These are phyloP conservation scores for Alcis repandata DNA, from an alignment of 2,888 invertebrate species.

Conservation along the genomic window DNA sequence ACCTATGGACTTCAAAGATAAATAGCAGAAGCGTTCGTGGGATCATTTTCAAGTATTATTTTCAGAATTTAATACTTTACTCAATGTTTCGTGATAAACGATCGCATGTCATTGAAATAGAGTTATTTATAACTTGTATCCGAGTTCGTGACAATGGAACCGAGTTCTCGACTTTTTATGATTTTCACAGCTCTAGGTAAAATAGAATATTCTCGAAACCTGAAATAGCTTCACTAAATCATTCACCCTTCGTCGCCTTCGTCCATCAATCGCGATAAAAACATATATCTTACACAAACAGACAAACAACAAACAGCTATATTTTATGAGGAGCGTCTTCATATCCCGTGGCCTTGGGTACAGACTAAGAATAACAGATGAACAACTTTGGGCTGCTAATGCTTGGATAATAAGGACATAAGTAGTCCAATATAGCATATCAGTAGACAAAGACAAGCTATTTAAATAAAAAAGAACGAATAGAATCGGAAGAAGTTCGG, in stretches of 20 bases:
- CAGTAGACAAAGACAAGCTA: no score
- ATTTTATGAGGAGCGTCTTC: conserved; percentile 44
- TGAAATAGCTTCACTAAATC: conserved; percentile 28
- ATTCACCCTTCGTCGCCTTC: conserved; percentile 22
- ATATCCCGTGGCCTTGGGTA: conserved; percentile 40
- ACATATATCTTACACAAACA: conserved; percentile 38
- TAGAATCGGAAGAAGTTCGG: no score
- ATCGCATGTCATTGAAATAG: background rate
- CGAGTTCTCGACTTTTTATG: conserved; percentile 6
- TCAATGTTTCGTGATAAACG: background rate
- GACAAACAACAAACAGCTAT: conserved; percentile 47
- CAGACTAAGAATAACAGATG: conserved; percentile 27
- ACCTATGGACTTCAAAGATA: no score
- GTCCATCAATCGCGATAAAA: conserved; percentile 40
- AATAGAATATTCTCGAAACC: conserved; percentile 15
- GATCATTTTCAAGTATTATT: no score
- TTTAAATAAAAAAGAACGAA: no score
- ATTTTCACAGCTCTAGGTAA: conserved; percentile 7
- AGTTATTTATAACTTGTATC: background rate
- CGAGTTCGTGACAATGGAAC: conserved; percentile 5
- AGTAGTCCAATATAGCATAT: no score
- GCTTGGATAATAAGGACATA: no score
- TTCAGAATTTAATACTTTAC: background rate
- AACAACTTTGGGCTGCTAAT: background rate
- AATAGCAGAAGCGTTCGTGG: no score